phyloP scores from a whole-genome alignment of 2,888 invertebrate genomes.

The Nomada lathburiana region DNA sequence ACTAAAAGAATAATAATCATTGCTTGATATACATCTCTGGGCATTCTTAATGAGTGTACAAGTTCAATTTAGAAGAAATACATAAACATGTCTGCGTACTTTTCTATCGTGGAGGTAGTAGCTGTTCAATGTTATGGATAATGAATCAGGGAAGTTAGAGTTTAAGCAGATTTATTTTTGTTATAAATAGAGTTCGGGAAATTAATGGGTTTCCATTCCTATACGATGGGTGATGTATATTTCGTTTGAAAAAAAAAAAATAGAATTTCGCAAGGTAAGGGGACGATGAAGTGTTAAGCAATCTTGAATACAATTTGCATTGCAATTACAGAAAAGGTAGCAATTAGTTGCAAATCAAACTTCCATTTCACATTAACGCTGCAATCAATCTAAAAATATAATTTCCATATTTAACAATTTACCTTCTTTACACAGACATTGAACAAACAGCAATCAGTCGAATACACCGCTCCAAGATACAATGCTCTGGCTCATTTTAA shows the following conservation, averaged over 20 bases:
- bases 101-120: background rate
- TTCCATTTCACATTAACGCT: too few species aligned
- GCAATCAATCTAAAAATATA: too few species aligned
- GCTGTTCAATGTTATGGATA: background rate
- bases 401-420: background rate
- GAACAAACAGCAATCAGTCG: background rate
- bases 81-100: background rate
- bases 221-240: too few species aligned
- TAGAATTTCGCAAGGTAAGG: too few species aligned
- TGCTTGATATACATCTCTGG: too few species aligned
- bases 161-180: slow-evolving; percentile 10
- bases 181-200: slow-evolving; percentile 1
- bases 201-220: background rate
- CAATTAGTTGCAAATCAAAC: too few species aligned
- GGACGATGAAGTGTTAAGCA: too few species aligned
- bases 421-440: background rate
- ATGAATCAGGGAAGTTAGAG: background rate
- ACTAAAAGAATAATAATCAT: too few species aligned
- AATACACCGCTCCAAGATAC: background rate
- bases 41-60: background rate
- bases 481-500: background rate
- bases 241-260: too few species aligned
- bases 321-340: too few species aligned
- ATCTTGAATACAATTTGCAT: too few species aligned
- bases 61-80: background rate